Evolutionary conservation across 1,140 invertebrate species (phyloP), one percentile per base, ranked within the genome.

Genomic region (Babylonia areolata): DNA sequence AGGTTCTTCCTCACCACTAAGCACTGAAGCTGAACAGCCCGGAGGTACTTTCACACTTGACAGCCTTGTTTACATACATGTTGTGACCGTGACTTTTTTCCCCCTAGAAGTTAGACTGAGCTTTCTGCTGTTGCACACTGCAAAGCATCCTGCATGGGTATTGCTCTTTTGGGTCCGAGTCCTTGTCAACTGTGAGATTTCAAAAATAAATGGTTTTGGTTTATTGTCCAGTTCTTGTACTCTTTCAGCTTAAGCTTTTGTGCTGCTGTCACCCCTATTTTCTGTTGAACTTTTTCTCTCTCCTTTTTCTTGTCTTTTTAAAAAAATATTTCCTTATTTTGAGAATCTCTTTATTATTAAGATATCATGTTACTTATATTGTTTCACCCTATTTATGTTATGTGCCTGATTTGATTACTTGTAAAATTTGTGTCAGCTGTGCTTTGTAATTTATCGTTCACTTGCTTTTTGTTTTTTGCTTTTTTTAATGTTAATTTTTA

Each of bases 31-130:
- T 69, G 39, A 40, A n/a, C 75, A 17, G 17, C 9, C 46, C 46
- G 39, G 79, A 86, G 40, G 85, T 81, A 81, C 54, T 78, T 73
- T 86, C 73, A 37, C 6, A 28, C 31, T 80, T 80, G 78, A 12
- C 58, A 64, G 20, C 58, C 12, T 64, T n/a, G 28, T 64, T 64
- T 64, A 64, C 28, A n/a, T 64, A 64, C 28, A n/a, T 64, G 58
- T 64, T 64, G 58, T 64, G 15, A 64, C 15, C 58, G 28, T n/a
- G 20, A 64, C 28, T 64, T 64, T 64, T 64, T 23, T 64, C 28
- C 28, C 15, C 58, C 28, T 64, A 64, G 46, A 51, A 23, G 58
- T 64, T 54, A 51, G 39, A 80, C 33, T 80, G 39, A 80, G 78
- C 78, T n/a, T 80, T 28, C 37, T 39, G n/a, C 78, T 80, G 54